Base-by-base conservation (phyloP, 2,888 invertebrate genomes). In the Eretmocerus hayati region DNA sequence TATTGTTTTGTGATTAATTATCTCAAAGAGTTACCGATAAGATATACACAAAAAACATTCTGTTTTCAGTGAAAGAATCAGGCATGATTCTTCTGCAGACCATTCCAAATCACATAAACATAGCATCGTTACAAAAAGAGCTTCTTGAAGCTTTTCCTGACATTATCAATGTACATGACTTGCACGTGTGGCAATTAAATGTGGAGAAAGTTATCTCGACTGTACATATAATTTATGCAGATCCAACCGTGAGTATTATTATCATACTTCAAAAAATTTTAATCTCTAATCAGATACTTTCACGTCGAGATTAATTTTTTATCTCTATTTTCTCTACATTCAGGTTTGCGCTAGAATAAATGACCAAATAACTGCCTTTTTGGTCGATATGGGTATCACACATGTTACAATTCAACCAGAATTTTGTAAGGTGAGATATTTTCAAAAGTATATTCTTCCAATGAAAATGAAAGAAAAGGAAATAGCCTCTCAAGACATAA, bases 381-480 rank as follows among this genome's bases (percentile, higher is more conserved):
- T 92, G 65, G 77, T 81, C 46, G 82, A 85, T 15, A 84, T 87
- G 65, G 90, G 90, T 4, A 89, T 91, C 44, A 81, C 85, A 3
- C 81, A 87, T 54, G 86, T 90, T 9, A 90, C 92, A 0, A 81
- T 92, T 58, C 92, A 92, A 65, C 91, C 92, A 0, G 92, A 92
- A 69, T 92, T 91, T 65, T 58, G 66, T 30, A 65, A 67, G 54
- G 69, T 71, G 53, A 56, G 41, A 22, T 31, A 31, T n/a, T n/a
- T n/a, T n/a, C n/a, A n/a, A n/a, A n/a, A n/a, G n/a, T n/a, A n/a
- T n/a, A n/a, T n/a, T n/a, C n/a, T n/a, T n/a, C n/a, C n/a, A n/a
- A n/a, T n/a, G n/a, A n/a, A n/a, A n/a, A n/a, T n/a, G n/a, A n/a
- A n/a, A n/a, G n/a, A n/a, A n/a, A n/a, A n/a, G n/a, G n/a, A n/a